Base-by-base conservation (phyloP, 2,888 invertebrate genomes). In the Cotesia congregata region DNA sequence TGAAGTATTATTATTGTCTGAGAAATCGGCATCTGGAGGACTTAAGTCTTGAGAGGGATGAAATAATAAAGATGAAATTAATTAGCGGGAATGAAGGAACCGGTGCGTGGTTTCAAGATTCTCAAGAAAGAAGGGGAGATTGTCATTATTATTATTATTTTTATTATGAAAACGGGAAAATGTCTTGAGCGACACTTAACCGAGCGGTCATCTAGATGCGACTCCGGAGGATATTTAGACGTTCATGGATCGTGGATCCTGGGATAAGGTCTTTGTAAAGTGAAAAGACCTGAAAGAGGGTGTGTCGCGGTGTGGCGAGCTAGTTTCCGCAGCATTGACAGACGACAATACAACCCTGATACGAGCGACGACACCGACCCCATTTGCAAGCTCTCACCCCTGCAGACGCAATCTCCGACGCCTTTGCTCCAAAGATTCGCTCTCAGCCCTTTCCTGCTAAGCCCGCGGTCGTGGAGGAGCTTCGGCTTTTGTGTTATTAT, bases 251-350 rank as follows among this genome's bases (percentile, higher is more conserved):
- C 50, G 50, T 50, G 50, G 12, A 50, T 50, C 12, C 12, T 7
- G 2, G 50, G 50, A 50, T 50, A 12, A 50, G 50, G 7, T 50
- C 50, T 50, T 50, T 50, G 12, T 12, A 50, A 50, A 50, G 9
- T 50, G 72, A 61, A 71, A 74, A 62, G 78, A 76, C 77, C 78
- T 77, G 69, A 72, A 80, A 82, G 79, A 80, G 84, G 83, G 82
- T 81, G 87, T 30, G 2, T 3, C 30, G 30, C 50, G 50, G 50
- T 50, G 83, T 85, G 86, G 50, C 12, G 83, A 85, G 86, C 87
- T 86, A 88, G 88, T 88, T 88, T 88, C 88, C 87, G 88, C 79
- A 83, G 86, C 87, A 89, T 89, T 88, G 88, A 88, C 85, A 86
- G 83, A 80, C 82, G 83, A 89, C 89, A 89, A 89, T 89, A 87